Percentiles rank a stretch among this genome's conserved stretches.
Conservation (phyloP, 2,797 vertebrate genomes). For the Echiichthys vipera region DNA sequence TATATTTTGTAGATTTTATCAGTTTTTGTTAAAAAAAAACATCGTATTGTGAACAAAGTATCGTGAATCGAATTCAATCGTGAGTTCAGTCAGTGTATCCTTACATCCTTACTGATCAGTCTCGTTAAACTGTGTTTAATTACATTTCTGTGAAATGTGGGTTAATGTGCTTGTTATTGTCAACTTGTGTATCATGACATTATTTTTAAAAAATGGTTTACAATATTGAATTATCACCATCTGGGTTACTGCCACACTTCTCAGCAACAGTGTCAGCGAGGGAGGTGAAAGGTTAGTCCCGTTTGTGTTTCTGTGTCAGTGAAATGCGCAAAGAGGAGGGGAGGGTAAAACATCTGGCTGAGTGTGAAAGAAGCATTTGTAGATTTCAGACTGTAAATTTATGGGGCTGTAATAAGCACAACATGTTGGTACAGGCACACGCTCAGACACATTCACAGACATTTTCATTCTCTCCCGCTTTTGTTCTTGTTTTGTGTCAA, state of each 20-base stretch:
- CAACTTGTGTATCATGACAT: too few relatives aligned
- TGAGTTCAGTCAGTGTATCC: too few relatives aligned
- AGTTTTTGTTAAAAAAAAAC: too few relatives aligned
- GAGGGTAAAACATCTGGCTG: constrained; percentile 53
- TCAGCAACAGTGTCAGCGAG: constrained; percentile 46
- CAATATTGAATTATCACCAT: too few relatives aligned
- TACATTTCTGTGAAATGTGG: too few relatives aligned
- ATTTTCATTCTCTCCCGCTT: constrained; percentile 15
- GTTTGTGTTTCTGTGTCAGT: constrained; percentile 83
- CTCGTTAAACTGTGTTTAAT: too few relatives aligned
- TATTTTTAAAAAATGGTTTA: too few relatives aligned
- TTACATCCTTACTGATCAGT: too few relatives aligned
- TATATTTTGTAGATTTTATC: too few relatives aligned
- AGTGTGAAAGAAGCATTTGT: constrained; percentile 60
- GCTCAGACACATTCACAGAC: not conserved
- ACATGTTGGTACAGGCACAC: constrained; percentile 22
- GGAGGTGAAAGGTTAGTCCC: constrained; percentile 73
- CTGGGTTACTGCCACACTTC: constrained; percentile 39
- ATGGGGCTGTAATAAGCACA: constrained; percentile 31
- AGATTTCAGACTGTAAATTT: constrained; percentile 55
- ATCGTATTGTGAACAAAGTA: too few relatives aligned
- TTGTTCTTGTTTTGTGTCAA: constrained; percentile 24
- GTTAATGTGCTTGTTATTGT: too few relatives aligned
- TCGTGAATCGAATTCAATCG: too few relatives aligned
- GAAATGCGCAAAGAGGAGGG: constrained; percentile 61